These are phyloP conservation scores for Dryas iulia DNA, from an alignment of 1,140 invertebrate genomes.

Conservation along the genomic window DNA sequence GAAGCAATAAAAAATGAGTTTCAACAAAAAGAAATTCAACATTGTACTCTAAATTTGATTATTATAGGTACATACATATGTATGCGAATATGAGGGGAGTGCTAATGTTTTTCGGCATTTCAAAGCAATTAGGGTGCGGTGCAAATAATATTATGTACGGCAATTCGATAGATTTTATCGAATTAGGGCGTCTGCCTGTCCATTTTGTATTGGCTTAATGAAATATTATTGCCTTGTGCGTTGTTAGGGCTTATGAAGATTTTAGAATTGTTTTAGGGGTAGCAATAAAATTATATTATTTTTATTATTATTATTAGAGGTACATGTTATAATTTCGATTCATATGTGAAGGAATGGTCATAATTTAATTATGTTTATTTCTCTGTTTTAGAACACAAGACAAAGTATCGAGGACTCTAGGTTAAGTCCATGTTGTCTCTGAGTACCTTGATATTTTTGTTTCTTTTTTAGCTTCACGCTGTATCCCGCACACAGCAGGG, in stretches of 20 bases:
- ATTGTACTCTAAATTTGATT: background rate
- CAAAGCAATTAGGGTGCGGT: slow-evolving; percentile 27
- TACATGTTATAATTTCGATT: too few relatives aligned
- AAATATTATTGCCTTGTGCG: background rate
- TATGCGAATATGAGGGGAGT: slow-evolving; percentile 17
- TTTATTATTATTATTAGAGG: too few relatives aligned
- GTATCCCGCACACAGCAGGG: background rate
- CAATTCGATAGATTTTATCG: slow-evolving; percentile 57
- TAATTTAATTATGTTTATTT: too few relatives aligned
- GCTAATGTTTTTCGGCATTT: slow-evolving; percentile 35
- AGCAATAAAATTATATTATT: too few relatives aligned
- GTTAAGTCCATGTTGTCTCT: too few relatives aligned
- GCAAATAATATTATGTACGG: slow-evolving; percentile 47
- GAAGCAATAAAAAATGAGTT: too few relatives aligned
- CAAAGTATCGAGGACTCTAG: too few relatives aligned
- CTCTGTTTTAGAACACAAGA: too few relatives aligned
- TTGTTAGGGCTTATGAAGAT: background rate
- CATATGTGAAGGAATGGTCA: too few relatives aligned
- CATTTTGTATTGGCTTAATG: slow-evolving; percentile 5
- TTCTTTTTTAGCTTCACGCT: background rate
- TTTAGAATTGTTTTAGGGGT: background rate
- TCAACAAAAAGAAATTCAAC: too few relatives aligned
- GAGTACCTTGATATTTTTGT: too few relatives aligned
- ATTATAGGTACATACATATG: background rate
- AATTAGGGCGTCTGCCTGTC: slow-evolving; percentile 34